phyloP scores from a whole-genome alignment of 2,113 vertebrate genomes.

The Xenopus borealis region DNA sequence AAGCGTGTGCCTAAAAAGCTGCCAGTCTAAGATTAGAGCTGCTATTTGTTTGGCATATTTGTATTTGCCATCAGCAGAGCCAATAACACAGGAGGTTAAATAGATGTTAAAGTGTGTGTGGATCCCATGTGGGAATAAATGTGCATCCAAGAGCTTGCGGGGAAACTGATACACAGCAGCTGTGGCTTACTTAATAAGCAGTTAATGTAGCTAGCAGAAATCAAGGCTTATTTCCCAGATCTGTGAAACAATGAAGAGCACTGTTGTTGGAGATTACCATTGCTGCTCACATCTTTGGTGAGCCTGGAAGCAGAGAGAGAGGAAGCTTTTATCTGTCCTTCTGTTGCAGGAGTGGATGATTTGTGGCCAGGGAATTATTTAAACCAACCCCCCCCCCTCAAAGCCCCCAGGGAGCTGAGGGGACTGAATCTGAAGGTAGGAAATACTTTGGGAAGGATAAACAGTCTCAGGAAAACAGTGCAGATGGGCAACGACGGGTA shows the following conservation, averaged over 20 bases:
- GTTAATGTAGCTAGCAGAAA: slow-evolving; percentile 59
- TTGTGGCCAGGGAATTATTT: slow-evolving; percentile 60
- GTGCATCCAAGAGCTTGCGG: slow-evolving; percentile 40
- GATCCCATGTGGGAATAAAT: slow-evolving; percentile 29
- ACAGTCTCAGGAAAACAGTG: slow-evolving; percentile 58
- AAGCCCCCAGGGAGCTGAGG: slow-evolving; percentile 55
- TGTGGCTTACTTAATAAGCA: slow-evolving; percentile 59
- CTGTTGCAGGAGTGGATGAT: slow-evolving; percentile 56
- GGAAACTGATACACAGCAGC: slow-evolving; percentile 52
- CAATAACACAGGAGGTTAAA: slow-evolving; percentile 26
- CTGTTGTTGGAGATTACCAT: slow-evolving; percentile 59
- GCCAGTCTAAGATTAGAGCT: not conserved
- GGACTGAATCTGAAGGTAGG: slow-evolving; percentile 63
- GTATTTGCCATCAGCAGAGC: slow-evolving; percentile 3
- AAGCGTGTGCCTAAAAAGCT: too few species aligned
- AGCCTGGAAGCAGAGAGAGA: slow-evolving; percentile 55
- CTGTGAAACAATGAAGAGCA: slow-evolving; percentile 58
- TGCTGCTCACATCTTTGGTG: slow-evolving; percentile 56
- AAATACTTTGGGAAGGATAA: slow-evolving; percentile 64
- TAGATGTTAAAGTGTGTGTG: slow-evolving; percentile 23
- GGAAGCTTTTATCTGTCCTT: slow-evolving; percentile 56
- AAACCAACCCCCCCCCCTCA: slow-evolving; percentile 57
- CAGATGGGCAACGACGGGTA: slow-evolving; percentile 59
- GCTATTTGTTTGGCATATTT: slow-evolving; percentile 15
- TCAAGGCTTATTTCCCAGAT: slow-evolving; percentile 61